These are phyloP conservation scores for Papilio polyxenes DNA, from an alignment of 1,140 invertebrate genomes.

Conservation along the genomic window DNA sequence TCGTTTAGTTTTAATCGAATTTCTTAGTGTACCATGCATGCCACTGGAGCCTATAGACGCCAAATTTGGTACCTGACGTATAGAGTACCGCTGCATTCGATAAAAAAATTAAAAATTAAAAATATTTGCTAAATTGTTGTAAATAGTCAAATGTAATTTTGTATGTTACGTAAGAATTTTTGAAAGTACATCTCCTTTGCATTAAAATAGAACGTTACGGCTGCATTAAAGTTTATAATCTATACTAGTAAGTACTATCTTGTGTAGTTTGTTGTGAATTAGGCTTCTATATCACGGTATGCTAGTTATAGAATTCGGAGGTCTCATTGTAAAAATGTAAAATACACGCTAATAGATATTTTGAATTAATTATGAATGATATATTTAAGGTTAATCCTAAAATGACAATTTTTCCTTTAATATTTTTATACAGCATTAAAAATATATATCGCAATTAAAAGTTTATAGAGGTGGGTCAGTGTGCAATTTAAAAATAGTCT, in stretches of 20 bases:
- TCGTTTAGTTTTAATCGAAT: constrained; percentile 58
- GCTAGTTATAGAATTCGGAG: constrained; percentile 74
- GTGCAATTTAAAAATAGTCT: constrained; percentile 77
- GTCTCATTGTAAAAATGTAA: constrained; percentile 80
- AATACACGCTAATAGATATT: constrained; percentile 75
- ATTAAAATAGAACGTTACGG: constrained; percentile 75
- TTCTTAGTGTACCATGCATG: constrained; percentile 70
- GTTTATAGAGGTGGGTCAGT: constrained; percentile 79
- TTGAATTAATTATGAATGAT: constrained; percentile 76
- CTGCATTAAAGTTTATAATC: constrained; percentile 76
- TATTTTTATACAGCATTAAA: constrained; percentile 80
- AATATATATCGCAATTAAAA: constrained; percentile 80
- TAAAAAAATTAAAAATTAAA: constrained; percentile 53
- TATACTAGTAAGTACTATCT: constrained; percentile 61
- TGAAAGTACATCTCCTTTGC: constrained; percentile 75
- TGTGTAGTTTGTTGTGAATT: constrained; percentile 79
- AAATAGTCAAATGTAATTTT: constrained; percentile 78
- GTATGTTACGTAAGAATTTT: constrained; percentile 76
- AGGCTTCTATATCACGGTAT: constrained; percentile 77
- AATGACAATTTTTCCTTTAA: constrained; percentile 79
- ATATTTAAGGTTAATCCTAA: constrained; percentile 73
- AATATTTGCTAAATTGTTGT: constrained; percentile 74
- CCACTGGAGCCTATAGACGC: constrained; percentile 66
- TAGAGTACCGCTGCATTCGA: constrained; percentile 61
- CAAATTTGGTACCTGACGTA: constrained; percentile 64